A percentile compares a stretch with the other conserved stretches of the same genome.
These are phyloP conservation scores for Epicauta chinensis DNA, from an alignment of 1,140 invertebrate species.

Conservation along the genomic window DNA sequence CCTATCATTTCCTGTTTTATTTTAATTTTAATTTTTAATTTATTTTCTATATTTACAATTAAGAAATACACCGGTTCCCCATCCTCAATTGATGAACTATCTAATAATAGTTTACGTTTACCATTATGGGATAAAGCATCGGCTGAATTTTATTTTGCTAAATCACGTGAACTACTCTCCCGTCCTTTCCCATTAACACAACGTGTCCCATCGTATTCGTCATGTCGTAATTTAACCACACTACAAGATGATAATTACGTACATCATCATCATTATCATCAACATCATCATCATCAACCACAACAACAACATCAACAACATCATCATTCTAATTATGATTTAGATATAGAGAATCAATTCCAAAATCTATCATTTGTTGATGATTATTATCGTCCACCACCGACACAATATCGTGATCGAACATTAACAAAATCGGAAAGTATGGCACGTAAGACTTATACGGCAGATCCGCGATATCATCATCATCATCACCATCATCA, in stretches of 20 bases:
- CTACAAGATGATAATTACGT: conserved; percentile 11
- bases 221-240: conserved; percentile 27
- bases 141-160: conserved; percentile 66
- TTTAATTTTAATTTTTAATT: too few species aligned
- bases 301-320: too few species aligned
- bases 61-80: conserved; percentile 36
- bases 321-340: not conserved
- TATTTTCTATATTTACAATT: conserved; percentile 7
- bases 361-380: conserved; percentile 34
- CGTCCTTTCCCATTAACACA: conserved; percentile 46
- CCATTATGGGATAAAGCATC: conserved; percentile 67
- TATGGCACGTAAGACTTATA: conserved; percentile 39
- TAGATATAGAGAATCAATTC: conserved; percentile 28
- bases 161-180: conserved; percentile 60
- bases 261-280: not conserved
- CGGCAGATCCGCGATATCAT: conserved; percentile 10
- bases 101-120: conserved; percentile 47
- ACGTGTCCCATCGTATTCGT: conserved; percentile 24
- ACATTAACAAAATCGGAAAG: conserved; percentile 40
- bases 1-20: conserved; percentile 3
- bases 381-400: conserved; percentile 24
- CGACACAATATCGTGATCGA: conserved; percentile 19
- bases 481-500: conserved; percentile 1
- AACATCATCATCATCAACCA: too few species aligned
- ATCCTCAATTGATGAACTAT: conserved; percentile 35